phyloP scores from a whole-genome alignment of 2,888 invertebrate species.

The Pristionchus exspectatus region DNA sequence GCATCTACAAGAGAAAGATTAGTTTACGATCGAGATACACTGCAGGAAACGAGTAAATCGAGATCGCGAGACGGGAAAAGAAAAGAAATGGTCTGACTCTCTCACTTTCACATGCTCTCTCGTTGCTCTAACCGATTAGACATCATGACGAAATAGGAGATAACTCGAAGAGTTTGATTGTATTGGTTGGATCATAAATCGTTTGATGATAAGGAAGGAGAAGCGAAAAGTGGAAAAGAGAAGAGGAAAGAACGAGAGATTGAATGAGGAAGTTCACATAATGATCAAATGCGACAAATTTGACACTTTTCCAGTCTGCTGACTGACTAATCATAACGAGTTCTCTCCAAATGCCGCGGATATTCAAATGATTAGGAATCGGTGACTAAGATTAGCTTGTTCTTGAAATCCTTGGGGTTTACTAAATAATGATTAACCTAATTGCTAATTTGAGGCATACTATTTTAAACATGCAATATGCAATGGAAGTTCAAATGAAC shows the following conservation, averaged over 20 bases:
- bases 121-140: too few species aligned
- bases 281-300: background rate
- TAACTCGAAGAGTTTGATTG: background rate
- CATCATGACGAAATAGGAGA: too few species aligned
- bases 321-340: too few species aligned
- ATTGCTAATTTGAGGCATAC: background rate
- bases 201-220: background rate
- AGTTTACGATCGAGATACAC: conserved; percentile 45
- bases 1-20: conserved; percentile 35
- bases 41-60: conserved; percentile 32
- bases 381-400: too few species aligned
- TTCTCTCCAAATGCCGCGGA: too few species aligned
- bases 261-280: background rate
- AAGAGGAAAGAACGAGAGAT: background rate
- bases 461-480: background rate
- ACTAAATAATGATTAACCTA: background rate
- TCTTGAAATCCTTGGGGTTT: too few species aligned
- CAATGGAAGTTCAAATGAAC: background rate
- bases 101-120: too few species aligned
- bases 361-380: too few species aligned
- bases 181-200: conserved; percentile 33
- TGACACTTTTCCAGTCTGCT: background rate
- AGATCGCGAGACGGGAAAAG: background rate
- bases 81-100: too few species aligned
- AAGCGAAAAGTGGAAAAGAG: background rate